Percentiles rank a stretch among this genome's conserved stretches.
These are phyloP conservation scores for Antechinus stuartii DNA, from an alignment of 2,113 vertebrate genomes.

Conservation along the genomic window DNA sequence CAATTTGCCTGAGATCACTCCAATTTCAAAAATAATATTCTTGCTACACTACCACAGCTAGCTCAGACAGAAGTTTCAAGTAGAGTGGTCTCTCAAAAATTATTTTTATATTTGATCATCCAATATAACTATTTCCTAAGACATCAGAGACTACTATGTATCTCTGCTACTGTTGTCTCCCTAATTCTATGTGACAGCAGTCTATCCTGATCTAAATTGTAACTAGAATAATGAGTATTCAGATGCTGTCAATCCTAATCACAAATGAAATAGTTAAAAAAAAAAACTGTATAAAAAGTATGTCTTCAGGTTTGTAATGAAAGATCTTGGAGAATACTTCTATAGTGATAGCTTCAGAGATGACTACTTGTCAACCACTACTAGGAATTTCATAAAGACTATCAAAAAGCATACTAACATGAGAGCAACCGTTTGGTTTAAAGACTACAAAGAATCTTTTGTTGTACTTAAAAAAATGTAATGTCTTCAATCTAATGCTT, in stretches of 20 bases:
- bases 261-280: neutral
- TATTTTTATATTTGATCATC: neutral
- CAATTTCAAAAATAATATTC: neutral
- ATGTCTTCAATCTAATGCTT: conserved; percentile 38
- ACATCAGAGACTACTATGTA: neutral
- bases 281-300: neutral
- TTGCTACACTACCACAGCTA: neutral
- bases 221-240: neutral
- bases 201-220: neutral
- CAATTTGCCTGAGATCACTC: neutral
- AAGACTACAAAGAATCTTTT: neutral
- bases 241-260: conserved; percentile 17
- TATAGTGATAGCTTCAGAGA: neutral
- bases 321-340: neutral
- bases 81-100: neutral
- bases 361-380: neutral
- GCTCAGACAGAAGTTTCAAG: neutral
- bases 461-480: conserved; percentile 30
- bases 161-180: neutral
- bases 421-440: neutral
- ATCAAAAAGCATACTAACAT: neutral
- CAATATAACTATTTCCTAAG: neutral
- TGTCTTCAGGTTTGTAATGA: neutral
- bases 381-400: neutral
- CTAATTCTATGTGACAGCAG: neutral